Conservation (phyloP, 2,797 vertebrate species). For the Eremophila alpestris region DNA sequence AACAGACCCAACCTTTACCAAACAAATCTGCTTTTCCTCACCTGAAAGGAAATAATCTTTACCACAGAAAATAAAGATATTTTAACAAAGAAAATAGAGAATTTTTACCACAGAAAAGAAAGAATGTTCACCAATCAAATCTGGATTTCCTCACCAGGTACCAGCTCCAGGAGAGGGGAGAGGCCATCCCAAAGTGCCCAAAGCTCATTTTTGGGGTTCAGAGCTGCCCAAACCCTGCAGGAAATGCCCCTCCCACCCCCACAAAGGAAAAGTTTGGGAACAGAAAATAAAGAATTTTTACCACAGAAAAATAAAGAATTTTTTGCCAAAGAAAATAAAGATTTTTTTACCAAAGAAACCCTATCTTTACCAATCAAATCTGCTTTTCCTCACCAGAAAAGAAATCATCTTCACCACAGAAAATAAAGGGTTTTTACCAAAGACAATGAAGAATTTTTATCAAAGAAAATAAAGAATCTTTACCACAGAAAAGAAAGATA, state of each 20-base stretch:
- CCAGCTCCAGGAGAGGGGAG: slow-evolving; percentile 78
- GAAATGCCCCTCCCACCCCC: accelerated
- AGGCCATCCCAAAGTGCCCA: slow-evolving; percentile 68
- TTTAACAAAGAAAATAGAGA: neutral
- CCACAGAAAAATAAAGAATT: neutral
- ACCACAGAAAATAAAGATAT: neutral
- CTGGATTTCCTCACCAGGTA: slow-evolving; percentile 83
- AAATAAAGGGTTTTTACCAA: too few relatives aligned
- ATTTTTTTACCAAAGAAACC: slow-evolving; percentile 70
- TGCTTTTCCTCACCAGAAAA: too few relatives aligned
- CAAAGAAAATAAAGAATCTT: neutral
- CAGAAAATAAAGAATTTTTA: neutral
- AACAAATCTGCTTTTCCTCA: too few relatives aligned
- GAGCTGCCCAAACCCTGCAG: neutral
- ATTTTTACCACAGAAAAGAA: neutral
- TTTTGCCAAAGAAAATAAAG: neutral
- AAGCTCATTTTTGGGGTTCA: slow-evolving; percentile 29
- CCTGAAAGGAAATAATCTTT: too few relatives aligned
- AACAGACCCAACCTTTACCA: too few relatives aligned
- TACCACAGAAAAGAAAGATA: neutral
- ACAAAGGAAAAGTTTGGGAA: neutral
- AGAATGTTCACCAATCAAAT: neutral
- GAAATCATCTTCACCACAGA: too few relatives aligned
- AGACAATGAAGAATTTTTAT: too few relatives aligned
- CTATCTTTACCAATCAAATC: too few relatives aligned